These are phyloP conservation scores for Paracyclopina nana DNA, from an alignment of 1,140 invertebrate genomes.

Conservation along the genomic window DNA sequence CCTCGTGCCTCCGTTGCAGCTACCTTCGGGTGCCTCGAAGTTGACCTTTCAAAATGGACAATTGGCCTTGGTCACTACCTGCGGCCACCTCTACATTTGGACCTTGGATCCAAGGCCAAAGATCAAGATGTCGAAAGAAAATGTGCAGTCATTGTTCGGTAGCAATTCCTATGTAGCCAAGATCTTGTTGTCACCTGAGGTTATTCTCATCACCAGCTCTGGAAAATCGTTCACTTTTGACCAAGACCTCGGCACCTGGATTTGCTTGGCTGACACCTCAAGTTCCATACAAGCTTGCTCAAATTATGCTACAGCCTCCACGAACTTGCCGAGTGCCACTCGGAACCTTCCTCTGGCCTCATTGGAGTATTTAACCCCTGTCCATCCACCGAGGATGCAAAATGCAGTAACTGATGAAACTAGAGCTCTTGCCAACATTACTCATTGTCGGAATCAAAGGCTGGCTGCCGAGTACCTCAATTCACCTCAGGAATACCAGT, in stretches of 20 bases:
- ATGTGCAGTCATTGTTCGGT: background rate
- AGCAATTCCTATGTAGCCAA: background rate
- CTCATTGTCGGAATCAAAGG: constrained; percentile 1
- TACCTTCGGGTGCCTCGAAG: background rate
- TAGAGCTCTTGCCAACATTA: background rate
- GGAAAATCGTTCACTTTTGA: background rate
- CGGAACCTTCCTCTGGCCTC: background rate
- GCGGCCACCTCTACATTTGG: background rate
- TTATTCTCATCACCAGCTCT: background rate
- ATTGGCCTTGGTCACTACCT: background rate
- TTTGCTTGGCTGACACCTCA: background rate
- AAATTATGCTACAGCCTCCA: background rate
- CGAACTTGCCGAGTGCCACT: background rate
- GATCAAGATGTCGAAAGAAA: background rate
- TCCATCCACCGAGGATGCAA: background rate
- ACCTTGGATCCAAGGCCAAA: background rate
- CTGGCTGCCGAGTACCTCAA: background rate
- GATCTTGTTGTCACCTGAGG: background rate
- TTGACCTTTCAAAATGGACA: background rate
- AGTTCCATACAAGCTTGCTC: background rate
- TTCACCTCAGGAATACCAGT: constrained; percentile 1
- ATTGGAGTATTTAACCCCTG: background rate
- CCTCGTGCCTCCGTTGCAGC: background rate
- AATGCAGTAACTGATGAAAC: background rate
- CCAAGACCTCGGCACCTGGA: background rate